Conservation (phyloP, 2,113 vertebrate species). For the Riparia riparia region DNA sequence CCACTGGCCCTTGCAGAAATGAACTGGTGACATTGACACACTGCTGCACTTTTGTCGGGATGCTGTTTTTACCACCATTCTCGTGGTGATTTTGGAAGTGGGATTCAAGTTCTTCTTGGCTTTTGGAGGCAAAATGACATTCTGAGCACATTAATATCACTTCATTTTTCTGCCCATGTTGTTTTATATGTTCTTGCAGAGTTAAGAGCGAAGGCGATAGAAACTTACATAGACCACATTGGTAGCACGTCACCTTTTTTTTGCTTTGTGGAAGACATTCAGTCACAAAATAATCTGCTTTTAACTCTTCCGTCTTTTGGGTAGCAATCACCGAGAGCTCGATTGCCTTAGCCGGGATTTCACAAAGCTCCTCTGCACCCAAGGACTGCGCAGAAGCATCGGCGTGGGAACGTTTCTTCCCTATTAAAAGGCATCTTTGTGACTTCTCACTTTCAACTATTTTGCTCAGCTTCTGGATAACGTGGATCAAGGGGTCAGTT, state of each 20-base stretch:
- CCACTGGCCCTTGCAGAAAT: constrained; percentile 12
- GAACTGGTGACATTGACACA: neutral
- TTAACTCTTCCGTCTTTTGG: constrained; percentile 58
- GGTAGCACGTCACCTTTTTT: constrained; percentile 87
- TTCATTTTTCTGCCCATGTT: constrained; percentile 91
- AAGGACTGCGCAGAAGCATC: constrained; percentile 23
- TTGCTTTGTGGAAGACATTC: constrained; percentile 55
- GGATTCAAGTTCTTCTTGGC: constrained; percentile 88
- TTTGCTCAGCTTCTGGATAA: constrained; percentile 96
- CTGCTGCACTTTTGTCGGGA: constrained; percentile 37
- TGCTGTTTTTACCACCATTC: constrained; percentile 10
- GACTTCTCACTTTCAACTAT: constrained; percentile 92
- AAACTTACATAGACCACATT: constrained; percentile 93
- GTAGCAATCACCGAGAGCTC: constrained; percentile 63
- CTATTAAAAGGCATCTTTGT: constrained; percentile 82
- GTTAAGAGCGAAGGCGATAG: constrained; percentile 84
- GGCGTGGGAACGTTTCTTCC: constrained; percentile 83
- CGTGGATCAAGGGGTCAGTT: constrained; percentile 90
- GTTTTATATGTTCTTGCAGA: constrained; percentile 90
- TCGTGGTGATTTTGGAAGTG: constrained; percentile 87
- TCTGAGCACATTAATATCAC: constrained; percentile 93
- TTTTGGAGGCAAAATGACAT: constrained; percentile 87
- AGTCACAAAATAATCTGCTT: constrained; percentile 46
- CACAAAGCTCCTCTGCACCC: constrained; percentile 62
- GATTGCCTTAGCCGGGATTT: constrained; percentile 75